Evolutionary conservation across 2,888 invertebrate genomes (phyloP).

Genomic region (Philereme vetulata): DNA sequence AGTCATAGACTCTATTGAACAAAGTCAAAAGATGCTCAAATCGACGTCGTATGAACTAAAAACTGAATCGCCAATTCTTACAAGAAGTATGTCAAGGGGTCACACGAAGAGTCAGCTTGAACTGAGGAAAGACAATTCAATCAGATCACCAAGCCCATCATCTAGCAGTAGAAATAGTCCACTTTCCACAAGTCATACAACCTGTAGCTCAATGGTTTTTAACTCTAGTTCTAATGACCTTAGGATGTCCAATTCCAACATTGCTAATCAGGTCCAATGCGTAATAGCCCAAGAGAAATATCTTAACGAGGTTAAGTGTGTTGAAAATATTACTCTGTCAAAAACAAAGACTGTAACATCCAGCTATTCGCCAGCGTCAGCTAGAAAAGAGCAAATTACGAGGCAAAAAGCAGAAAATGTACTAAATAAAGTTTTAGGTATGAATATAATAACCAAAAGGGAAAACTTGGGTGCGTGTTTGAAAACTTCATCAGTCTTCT

Average conservation of each 20-base stretch:
- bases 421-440: slow-evolving; percentile 76
- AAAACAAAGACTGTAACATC: slow-evolving; percentile 62
- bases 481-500: slow-evolving; percentile 75
- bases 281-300: slow-evolving; percentile 82
- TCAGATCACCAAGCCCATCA: slow-evolving; percentile 75
- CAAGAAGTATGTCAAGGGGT: slow-evolving; percentile 61
- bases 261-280: slow-evolving; percentile 77
- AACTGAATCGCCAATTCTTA: slow-evolving; percentile 72
- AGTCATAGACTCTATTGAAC: slow-evolving; percentile 79
- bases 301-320: slow-evolving; percentile 78
- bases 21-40: slow-evolving; percentile 79
- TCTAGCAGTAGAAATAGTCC: slow-evolving; percentile 81
- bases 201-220: slow-evolving; percentile 82
- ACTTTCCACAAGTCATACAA: slow-evolving; percentile 78
- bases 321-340: slow-evolving; percentile 75
- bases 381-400: slow-evolving; percentile 73
- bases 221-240: slow-evolving; percentile 80
- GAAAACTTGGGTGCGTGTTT: slow-evolving; percentile 73
- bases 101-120: slow-evolving; percentile 74
- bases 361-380: slow-evolving; percentile 66
- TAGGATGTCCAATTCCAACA: slow-evolving; percentile 78
- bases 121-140: slow-evolving; percentile 70
- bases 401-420: slow-evolving; percentile 79
- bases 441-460: slow-evolving; percentile 75
- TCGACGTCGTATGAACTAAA: slow-evolving; percentile 77